Percentiles rank a stretch among this genome's conserved stretches.
phyloP scores from a whole-genome alignment of 2,797 vertebrate genomes.

The Heliangelus exortis region DNA sequence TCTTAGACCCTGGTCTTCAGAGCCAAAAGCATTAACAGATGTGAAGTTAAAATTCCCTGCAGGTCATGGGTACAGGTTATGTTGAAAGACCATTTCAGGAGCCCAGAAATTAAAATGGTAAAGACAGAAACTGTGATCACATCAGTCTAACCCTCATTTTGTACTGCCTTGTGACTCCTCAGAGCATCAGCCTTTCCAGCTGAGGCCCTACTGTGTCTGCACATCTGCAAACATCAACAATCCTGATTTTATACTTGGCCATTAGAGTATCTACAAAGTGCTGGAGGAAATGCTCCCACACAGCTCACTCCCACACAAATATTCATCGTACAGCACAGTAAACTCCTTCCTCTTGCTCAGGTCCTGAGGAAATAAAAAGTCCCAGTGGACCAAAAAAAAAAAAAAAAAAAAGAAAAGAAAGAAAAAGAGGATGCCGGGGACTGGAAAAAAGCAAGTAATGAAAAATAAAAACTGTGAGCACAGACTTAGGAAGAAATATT shows the following conservation, averaged over 20 bases:
- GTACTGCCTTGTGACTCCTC: background rate
- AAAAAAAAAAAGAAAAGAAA: background rate
- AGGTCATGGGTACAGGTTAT: background rate
- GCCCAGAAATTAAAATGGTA: background rate
- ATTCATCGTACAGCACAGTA: background rate
- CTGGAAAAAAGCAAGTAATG: background rate
- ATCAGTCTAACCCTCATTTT: background rate
- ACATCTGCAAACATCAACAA: background rate
- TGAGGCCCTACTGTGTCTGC: fast-evolving
- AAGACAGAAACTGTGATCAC: background rate
- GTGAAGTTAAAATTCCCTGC: background rate
- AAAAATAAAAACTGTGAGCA: background rate
- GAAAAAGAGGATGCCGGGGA: background rate
- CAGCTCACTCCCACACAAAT: background rate
- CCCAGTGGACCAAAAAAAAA: background rate
- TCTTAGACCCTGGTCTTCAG: background rate
- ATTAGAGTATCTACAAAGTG: background rate
- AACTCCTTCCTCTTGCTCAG: background rate
- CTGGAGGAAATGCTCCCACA: background rate
- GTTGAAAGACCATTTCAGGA: background rate
- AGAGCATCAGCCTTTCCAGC: background rate
- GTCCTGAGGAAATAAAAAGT: background rate
- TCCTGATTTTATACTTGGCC: background rate
- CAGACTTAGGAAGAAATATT: background rate
- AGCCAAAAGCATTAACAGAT: background rate